Evolutionary conservation across 2,113 vertebrate genomes (phyloP), one percentile per base, ranked within the genome.

Genomic region (Varanus komodoensis): DNA sequence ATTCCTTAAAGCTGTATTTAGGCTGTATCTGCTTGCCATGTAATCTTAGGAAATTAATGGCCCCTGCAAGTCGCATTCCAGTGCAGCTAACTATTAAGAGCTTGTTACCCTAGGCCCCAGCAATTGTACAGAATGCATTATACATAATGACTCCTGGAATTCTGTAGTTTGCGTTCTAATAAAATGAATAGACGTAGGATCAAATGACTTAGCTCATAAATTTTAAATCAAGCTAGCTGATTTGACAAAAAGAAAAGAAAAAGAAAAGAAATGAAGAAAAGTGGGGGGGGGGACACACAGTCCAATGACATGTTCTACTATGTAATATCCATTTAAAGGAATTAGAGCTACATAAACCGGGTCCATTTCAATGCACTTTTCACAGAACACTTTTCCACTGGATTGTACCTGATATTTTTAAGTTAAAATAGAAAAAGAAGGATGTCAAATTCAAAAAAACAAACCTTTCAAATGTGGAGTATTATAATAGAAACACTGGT

Each of bases 51-150:
- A 95, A 95, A 92, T 75, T 92, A 80, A 90, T 94, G 95, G 93
- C 94, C 95, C 95, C 95, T 34, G 11, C 0, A 25, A 89, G 95
- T 95, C 94, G 95, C 91, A 82, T 69, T 88, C 15, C 89, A 95
- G 91, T 90, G 87, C 89, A 94, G 68, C 88, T 94, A 69, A 92
- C 85, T 92, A 84, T 92, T 90, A 89, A 89, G 89, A 14, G 85
- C 86, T 89, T 95, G 92, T 95, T 96, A 89, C 93, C 90, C 86
- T 89, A 94, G 86, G 25, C 91, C 77, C 94, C 79, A 91, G 75
- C 86, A 82, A 27, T 83, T 94, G 82, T 83, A 87, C 94, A 91
- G 90, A 85, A 89, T 92, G 90, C 50, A 78, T 64, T 84, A 57
- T 64, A 67, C n/a, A 84, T 64, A 88, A 89, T 91, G 84, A 91